Evolutionary conservation across 37 sponge, comb jelly and placozoan genomes (phyloP), one percentile per base, ranked within the genome.

Genomic region (Bolinopsis microptera): DNA sequence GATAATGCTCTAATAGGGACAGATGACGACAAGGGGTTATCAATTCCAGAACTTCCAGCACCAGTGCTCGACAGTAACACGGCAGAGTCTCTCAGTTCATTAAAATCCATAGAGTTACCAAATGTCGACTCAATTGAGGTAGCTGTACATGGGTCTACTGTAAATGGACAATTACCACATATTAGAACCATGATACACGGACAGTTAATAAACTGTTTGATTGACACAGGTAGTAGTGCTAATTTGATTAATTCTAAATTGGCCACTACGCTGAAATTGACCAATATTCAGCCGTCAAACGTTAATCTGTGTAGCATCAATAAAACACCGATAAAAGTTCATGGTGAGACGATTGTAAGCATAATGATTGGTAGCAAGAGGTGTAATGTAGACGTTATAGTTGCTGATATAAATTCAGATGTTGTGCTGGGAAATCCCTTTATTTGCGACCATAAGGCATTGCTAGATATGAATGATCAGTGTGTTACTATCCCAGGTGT

Each of bases 401-500:
- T 77, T 2, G 80, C 80, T 32, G 80, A 77, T 34, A 77, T 77
- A 32, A 32, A 1, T 9, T 27, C 80, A 0, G 80, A 77, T 9
- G 35, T 77, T 21, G 36, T 77, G 28, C 37, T 77, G 18, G 80
- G 80, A 34, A 77, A 3, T 32, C 80, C 80, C 1, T 77, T 77
- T 18, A 77, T 77, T 77, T 34, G 9, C 0, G 80, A 77, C 1
- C 33, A 77, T 34, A 2, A 1, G 16, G 80, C 35, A 32, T 18
- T 35, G 21, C 35, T 77, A 22, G 33, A 35, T 32, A 16, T 35
- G 3, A 77, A 77, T 32, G 35, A 34, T 1, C 27, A 35, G 32
- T 77, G 1, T 77, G 22, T 35, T 0, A 77, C 35, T 33, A 1
- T 77, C 21, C 80, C 80, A 3, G 18, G 22, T 35, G 36, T 16